These are phyloP conservation scores for Linnaemya tessellans DNA, from an alignment of 2,888 invertebrate species.

Conservation along the genomic window DNA sequence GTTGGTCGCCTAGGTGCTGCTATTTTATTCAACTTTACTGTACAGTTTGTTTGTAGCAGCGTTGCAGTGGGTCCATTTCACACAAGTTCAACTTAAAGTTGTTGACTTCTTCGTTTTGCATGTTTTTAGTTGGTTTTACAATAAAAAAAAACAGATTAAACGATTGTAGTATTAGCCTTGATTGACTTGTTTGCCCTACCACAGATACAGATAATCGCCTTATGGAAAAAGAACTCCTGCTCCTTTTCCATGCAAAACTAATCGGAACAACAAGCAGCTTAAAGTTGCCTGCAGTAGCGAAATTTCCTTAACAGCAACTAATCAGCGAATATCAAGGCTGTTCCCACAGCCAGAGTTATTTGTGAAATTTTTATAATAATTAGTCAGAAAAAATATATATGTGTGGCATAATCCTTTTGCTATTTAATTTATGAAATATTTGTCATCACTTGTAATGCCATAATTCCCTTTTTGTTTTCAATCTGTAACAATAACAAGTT, in stretches of 20 bases:
- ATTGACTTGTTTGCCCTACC: conserved; percentile 48
- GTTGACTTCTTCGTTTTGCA: conserved; percentile 1
- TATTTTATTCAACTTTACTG: not conserved
- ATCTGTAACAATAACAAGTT: conserved; percentile 22
- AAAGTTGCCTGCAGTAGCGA: not conserved
- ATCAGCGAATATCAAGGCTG: not conserved
- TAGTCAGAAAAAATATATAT: not conserved
- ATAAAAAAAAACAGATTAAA: conserved; percentile 66
- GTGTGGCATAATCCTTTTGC: not conserved
- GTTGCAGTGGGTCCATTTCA: conserved; percentile 24
- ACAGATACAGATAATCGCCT: conserved; percentile 56
- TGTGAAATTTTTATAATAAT: too few relatives aligned
- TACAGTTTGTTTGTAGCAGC: not conserved
- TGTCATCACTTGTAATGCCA: not conserved
- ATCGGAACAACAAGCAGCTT: conserved; percentile 7
- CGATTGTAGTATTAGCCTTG: conserved; percentile 50
- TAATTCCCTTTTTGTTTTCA: not conserved
- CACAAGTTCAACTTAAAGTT: conserved; percentile 36
- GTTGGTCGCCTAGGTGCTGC: not conserved
- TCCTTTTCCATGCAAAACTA: not conserved
- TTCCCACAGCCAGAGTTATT: too few relatives aligned
- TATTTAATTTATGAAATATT: not conserved
- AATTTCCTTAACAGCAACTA: not conserved
- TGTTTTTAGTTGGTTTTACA: conserved; percentile 32
- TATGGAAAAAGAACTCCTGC: not conserved